Evolutionary conservation across 1,140 invertebrate species (phyloP).

Genomic region (Thaumetopoea pityocampa): DNA sequence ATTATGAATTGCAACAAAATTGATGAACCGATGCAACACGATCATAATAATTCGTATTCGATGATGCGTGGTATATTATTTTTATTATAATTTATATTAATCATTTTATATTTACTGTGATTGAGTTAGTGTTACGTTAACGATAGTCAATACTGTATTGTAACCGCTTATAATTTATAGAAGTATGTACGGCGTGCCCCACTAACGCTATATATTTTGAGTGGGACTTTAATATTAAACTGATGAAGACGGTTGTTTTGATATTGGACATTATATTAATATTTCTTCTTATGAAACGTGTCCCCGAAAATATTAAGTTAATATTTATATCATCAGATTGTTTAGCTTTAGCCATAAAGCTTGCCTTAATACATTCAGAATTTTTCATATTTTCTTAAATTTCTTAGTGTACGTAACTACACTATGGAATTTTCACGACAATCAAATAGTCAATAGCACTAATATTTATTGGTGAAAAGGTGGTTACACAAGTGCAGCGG

Average conservation of each 20-base stretch:
- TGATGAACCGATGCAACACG: slow-evolving; percentile 23
- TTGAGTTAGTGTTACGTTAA: slow-evolving; percentile 50
- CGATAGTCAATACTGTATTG: slow-evolving; percentile 25
- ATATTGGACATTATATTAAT: slow-evolving; percentile 10
- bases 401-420: too few species aligned
- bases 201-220: slow-evolving; percentile 13
- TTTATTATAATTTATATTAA: slow-evolving; percentile 30
- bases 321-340: slow-evolving; percentile 6
- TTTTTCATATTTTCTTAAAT: slow-evolving; percentile 1
- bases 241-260: too few species aligned
- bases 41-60: slow-evolving; percentile 37
- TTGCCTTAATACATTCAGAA: slow-evolving; percentile 4
- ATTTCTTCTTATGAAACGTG: slow-evolving; percentile 4
- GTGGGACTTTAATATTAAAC: slow-evolving; percentile 15
- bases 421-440: too few species aligned
- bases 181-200: slow-evolving; percentile 4
- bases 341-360: slow-evolving; percentile 10
- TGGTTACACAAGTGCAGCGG: too few species aligned
- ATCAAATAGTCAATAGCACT: too few species aligned
- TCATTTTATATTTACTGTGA: slow-evolving; percentile 57
- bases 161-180: slow-evolving; percentile 18
- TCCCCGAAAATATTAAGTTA: slow-evolving; percentile 2
- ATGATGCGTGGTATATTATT: slow-evolving; percentile 29
- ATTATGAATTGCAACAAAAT: slow-evolving; percentile 20
- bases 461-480: too few species aligned